Evolutionary conservation across 2,888 invertebrate genomes (phyloP).

Genomic region (Rhaphigaster nebulosa): DNA sequence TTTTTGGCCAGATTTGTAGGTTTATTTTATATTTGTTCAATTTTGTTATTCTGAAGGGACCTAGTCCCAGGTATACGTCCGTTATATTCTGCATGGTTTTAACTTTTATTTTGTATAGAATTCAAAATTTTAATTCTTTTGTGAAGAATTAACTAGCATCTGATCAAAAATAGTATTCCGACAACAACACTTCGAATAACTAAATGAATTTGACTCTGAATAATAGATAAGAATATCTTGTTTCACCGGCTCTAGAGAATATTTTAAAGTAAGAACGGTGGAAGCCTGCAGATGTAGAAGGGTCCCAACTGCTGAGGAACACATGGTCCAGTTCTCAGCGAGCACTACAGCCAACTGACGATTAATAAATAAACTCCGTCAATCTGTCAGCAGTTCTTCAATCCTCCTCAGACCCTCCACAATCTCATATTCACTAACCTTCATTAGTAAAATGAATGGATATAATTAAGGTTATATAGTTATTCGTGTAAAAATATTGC

Average conservation of each 20-base stretch:
- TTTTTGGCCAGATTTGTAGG: no score
- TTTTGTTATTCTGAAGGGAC: no score
- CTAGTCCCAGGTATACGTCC: no score
- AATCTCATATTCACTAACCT: neutral
- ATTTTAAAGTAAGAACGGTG: constrained; percentile 3
- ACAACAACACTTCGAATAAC: neutral
- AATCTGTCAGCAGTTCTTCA: neutral
- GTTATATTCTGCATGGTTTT: no score
- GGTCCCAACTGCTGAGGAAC: neutral
- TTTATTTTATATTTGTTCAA: no score
- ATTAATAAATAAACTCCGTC: constrained; percentile 26
- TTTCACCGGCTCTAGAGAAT: neutral
- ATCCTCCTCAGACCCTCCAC: neutral
- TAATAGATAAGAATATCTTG: neutral
- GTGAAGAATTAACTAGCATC: no score
- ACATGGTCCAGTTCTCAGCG: constrained; percentile 21
- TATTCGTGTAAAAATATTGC: no score
- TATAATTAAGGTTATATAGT: neutral
- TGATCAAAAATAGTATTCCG: neutral
- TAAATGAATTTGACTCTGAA: neutral
- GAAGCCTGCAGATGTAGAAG: neutral
- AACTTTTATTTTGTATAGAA: no score
- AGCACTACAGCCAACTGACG: neutral
- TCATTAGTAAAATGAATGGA: neutral
- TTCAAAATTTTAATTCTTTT: no score